Conservation (phyloP, 2,113 vertebrate genomes). For the Corythaeola cristata region DNA sequence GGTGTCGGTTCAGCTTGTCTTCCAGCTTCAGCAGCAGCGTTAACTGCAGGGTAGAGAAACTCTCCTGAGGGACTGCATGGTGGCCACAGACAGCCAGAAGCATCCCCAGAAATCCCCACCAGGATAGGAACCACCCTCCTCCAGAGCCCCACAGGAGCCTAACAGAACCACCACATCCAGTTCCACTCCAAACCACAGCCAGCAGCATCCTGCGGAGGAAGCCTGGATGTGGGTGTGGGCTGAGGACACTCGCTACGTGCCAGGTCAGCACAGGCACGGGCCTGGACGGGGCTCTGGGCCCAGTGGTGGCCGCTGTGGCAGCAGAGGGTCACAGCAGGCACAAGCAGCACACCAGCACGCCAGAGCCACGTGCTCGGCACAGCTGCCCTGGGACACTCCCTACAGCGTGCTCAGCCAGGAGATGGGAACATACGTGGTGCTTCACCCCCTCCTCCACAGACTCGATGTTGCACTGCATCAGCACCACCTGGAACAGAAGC, state of each 20-base stretch:
- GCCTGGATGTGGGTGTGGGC: too few relatives aligned
- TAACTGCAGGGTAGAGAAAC: slow-evolving; percentile 76
- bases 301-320: not conserved
- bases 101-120: not conserved
- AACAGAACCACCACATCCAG: not conserved
- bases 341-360: not conserved
- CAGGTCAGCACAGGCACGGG: not conserved
- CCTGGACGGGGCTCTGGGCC: not conserved
- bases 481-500: slow-evolving; percentile 82
- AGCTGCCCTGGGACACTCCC: accelerated
- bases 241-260: accelerated
- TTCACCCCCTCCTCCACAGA: slow-evolving; percentile 94
- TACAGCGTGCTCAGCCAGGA: not conserved
- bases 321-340: not conserved
- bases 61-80: not conserved
- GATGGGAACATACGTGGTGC: slow-evolving; percentile 84
- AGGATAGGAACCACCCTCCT: not conserved
- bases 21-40: slow-evolving; percentile 96
- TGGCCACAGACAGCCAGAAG: not conserved
- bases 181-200: not conserved
- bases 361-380: not conserved
- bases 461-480: slow-evolving; percentile 99
- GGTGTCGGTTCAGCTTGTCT: slow-evolving; percentile 96
- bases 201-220: not conserved
- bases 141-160: not conserved